Evolutionary conservation across 2,888 invertebrate species (phyloP), one percentile per base, ranked within the genome.

Genomic region (Lordiphosa fenestrarum): DNA sequence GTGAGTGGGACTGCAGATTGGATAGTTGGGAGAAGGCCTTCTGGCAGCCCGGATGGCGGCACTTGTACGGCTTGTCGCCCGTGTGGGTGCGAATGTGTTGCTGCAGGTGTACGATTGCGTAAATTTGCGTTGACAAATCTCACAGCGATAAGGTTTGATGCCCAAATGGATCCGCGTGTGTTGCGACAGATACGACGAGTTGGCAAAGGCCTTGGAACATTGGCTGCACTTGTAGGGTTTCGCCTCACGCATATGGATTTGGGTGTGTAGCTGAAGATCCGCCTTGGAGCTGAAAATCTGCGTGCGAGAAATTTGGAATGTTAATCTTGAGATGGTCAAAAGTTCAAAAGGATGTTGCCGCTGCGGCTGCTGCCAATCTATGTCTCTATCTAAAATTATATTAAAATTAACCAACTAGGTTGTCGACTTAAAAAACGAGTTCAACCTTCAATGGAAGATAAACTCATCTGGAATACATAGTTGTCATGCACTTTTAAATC

Each of bases 81-180:
- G 99, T 99, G 90, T 99, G 99, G 71, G 99, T 99, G 86, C 99
- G 94, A 90, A 99, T 98, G 92, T 99, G 99, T 91, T 99, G 99
- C 91, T 99, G 99, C 69, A 99, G 94, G 90, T 99, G 99, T 71
- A 98, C 76, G 99, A 93, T 91, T 99, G 99, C 58, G 99, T 99
- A 91, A 99, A 99, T 91, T 97, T 98, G 90, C 98, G 94, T 90
- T 97, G 97, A 91, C 98, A 98, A 90, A 98, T 98, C 91, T 98
- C 98, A 91, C 98, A 98, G 84, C 97, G 94, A 91, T 99, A 99
- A 51, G 99, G 99, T 90, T 99, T 99, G 91, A 99, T 98, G 87
- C 99, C 99, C 85, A 98, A 93, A 91, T 99, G 99, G 90, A 99
- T 99, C 86, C 99, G 94, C 84, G 98, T 98, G 91, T 99, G 99